phyloP scores from a whole-genome alignment of 2,888 invertebrate genomes.

The Dorcus hopei region DNA sequence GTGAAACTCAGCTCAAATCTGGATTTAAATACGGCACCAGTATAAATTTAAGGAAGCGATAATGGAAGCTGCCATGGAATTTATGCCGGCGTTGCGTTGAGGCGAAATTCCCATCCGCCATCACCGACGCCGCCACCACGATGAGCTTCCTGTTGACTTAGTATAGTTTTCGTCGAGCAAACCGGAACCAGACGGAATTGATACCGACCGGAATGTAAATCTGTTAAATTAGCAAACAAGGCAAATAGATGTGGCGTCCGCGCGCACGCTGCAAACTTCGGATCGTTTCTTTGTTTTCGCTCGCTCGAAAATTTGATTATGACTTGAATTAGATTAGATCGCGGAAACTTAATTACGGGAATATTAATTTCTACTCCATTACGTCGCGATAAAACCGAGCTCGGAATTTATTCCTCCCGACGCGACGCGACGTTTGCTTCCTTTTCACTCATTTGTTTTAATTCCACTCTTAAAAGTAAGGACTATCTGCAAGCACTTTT shows the following conservation, averaged over 20 bases:
- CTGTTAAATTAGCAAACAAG: conserved; percentile 35
- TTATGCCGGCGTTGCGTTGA: conserved; percentile 4
- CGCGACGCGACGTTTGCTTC: no score
- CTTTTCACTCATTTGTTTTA: no score
- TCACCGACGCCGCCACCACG: background rate
- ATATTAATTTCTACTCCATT: background rate
- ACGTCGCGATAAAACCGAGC: background rate
- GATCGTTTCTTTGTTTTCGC: conserved; percentile 4
- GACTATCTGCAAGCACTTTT: no score
- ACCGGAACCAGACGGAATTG: conserved; percentile 27
- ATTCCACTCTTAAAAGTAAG: no score
- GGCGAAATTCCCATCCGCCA: no score
- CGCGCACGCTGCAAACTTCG: conserved; percentile 1
- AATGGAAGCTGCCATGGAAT: conserved; percentile 18
- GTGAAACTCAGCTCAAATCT: conserved; percentile 12
- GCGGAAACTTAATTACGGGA: background rate
- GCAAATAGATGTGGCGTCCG: conserved; percentile 29
- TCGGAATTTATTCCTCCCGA: background rate
- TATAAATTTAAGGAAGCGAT: conserved; percentile 9
- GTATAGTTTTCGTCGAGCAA: conserved; percentile 21
- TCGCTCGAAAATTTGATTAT: background rate
- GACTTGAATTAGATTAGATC: background rate
- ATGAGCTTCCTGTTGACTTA: conserved; percentile 21
- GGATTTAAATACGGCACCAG: conserved; percentile 16
- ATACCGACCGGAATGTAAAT: conserved; percentile 33